Evolutionary conservation across 2,888 invertebrate species (phyloP).

Genomic region (Drosophila aldrichi): DNA sequence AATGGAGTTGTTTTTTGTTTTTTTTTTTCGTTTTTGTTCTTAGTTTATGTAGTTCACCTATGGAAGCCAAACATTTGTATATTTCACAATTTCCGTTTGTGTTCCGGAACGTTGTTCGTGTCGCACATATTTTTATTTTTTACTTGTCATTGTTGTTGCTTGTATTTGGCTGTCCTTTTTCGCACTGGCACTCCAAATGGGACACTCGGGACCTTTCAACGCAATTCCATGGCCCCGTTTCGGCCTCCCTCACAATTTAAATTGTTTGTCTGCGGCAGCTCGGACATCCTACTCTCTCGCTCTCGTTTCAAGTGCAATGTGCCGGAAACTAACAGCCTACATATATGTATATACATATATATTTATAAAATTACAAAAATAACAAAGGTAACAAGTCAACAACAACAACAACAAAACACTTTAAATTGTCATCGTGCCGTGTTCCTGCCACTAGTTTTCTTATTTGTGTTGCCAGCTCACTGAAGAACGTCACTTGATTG

Average conservation of each 20-base stretch:
- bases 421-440: slow-evolving; percentile 52
- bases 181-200: slow-evolving; percentile 61
- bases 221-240: slow-evolving; percentile 60
- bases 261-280: slow-evolving; percentile 70
- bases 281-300: slow-evolving; percentile 42
- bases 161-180: slow-evolving; percentile 63
- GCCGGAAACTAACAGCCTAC: slow-evolving; percentile 54
- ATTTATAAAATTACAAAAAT: slow-evolving; percentile 14
- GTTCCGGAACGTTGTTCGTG: slow-evolving; percentile 77
- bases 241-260: slow-evolving; percentile 64
- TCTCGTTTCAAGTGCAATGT: slow-evolving; percentile 56
- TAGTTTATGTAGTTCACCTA: slow-evolving; percentile 68
- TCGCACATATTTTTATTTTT: slow-evolving; percentile 74
- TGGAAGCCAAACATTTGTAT: slow-evolving; percentile 74
- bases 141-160: slow-evolving; percentile 45
- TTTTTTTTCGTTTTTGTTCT: slow-evolving; percentile 21
- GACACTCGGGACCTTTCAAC: slow-evolving; percentile 79
- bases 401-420: slow-evolving; percentile 41
- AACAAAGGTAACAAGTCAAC: slow-evolving; percentile 17
- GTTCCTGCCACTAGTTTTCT: slow-evolving; percentile 31
- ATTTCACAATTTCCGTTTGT: slow-evolving; percentile 79
- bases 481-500: neutral
- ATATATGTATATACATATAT: slow-evolving; percentile 15
- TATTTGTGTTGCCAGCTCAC: slow-evolving; percentile 26
- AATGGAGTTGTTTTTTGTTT: slow-evolving; percentile 1